Evolutionary conservation across 2,888 invertebrate genomes (phyloP), one percentile per base, ranked within the genome.

Genomic region (Parnassius orleans): DNA sequence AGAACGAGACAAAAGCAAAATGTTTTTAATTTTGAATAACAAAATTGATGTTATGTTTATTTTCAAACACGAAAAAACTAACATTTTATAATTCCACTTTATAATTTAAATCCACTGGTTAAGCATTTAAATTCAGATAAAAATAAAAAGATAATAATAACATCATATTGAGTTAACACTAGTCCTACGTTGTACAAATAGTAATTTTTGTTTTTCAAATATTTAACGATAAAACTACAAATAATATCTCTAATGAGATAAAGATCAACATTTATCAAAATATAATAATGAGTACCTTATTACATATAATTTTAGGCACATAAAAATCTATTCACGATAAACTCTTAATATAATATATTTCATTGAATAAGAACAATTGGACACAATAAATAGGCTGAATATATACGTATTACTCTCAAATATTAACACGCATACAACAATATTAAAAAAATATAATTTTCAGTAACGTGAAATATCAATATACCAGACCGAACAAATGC

Each of bases 401-500:
- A 64, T 62, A 12, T 46, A 12, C 46, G 11, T 46, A 46, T 46
- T 64, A 62, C 68, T 55, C 69, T 72, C 76, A 66, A 73, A 70
- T 72, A 68, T 69, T 66, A 71, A 69, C 68, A 68, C 66, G 69
- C 74, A 71, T 72, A 72, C 70, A 77, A 72, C 69, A 77, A 82
- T 74, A 76, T 74, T 78, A 73, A 79, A 81, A 80, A 80, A 82
- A 57, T 81, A 80, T 78, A 76, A 59, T 76, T 73, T 61, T 62
- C 61, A 58, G 62, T 69, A 73, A 70, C 66, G 61, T 64, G 66
- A 66, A 75, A 72, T 68, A 79, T 72, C 75, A 69, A 67, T 75
- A 66, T 67, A 70, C 68, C 68, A 73, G 63, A 69, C 69, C 69
- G 65, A 80, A 81, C 84, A 89, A 90, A 89, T 87, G 87, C 89